phyloP scores from a whole-genome alignment of 2,113 vertebrate species.

The Myotis lucifugus region DNA sequence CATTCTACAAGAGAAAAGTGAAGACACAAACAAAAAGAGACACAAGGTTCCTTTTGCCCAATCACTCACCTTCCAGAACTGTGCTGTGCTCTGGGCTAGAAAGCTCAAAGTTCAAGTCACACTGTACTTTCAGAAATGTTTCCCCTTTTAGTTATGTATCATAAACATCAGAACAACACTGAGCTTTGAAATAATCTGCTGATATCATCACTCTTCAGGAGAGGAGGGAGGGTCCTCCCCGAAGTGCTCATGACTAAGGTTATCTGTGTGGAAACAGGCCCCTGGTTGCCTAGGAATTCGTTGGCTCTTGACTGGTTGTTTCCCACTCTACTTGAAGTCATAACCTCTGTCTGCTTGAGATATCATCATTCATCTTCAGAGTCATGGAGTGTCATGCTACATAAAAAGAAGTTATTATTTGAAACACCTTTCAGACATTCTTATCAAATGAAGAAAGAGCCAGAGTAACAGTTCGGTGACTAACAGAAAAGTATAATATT shows the following conservation, averaged over 20 bases:
- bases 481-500: slow-evolving; percentile 23
- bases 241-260: slow-evolving; percentile 55
- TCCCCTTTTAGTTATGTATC: slow-evolving; percentile 7
- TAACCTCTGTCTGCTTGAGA: slow-evolving; percentile 46
- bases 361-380: slow-evolving; percentile 30
- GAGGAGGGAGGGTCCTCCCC: slow-evolving; percentile 27
- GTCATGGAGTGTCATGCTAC: not conserved
- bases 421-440: slow-evolving; percentile 52
- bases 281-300: slow-evolving; percentile 67
- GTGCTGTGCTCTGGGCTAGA: not conserved
- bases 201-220: slow-evolving; percentile 50
- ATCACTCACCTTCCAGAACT: not conserved
- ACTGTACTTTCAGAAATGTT: slow-evolving; percentile 5
- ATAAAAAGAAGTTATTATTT: slow-evolving; percentile 32
- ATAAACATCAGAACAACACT: slow-evolving; percentile 16
- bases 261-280: slow-evolving; percentile 66
- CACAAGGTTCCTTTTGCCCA: not conserved
- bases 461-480: not conserved
- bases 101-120: not conserved
- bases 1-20: not conserved
- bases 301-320: slow-evolving; percentile 50
- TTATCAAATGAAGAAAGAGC: slow-evolving; percentile 33
- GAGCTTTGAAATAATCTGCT: slow-evolving; percentile 51
- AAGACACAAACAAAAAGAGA: not conserved
- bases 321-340: slow-evolving; percentile 42